phyloP scores from a whole-genome alignment of 2,797 vertebrate genomes.

The Glossophaga mutica region DNA sequence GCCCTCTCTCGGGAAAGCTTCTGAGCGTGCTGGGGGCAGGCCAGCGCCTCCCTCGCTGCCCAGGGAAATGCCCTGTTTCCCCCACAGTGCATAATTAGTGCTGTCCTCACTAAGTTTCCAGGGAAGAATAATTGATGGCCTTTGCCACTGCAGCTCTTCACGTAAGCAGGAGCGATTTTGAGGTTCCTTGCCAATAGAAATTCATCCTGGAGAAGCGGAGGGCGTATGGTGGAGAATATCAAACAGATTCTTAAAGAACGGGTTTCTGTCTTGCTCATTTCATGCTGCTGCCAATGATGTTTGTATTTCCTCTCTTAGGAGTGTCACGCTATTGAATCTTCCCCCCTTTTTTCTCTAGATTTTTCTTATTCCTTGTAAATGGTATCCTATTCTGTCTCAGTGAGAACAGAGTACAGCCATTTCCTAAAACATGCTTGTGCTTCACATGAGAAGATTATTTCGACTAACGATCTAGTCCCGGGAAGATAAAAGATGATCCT shows the following conservation, averaged over 20 bases:
- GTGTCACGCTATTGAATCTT: not conserved
- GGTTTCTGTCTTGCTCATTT: not conserved
- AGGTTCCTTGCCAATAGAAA: slow-evolving; percentile 35
- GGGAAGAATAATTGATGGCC: not conserved
- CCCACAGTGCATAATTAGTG: not conserved
- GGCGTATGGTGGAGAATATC: not conserved
- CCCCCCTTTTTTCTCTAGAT: not conserved
- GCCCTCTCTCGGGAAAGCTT: not conserved
- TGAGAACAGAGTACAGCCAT: not conserved
- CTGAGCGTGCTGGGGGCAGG: not conserved
- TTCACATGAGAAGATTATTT: slow-evolving; percentile 45
- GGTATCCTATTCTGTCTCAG: not conserved
- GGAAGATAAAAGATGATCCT: not conserved
- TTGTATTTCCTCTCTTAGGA: not conserved
- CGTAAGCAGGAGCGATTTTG: not conserved
- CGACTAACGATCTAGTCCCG: slow-evolving; percentile 17
- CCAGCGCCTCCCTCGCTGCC: not conserved
- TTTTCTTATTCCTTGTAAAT: not conserved
- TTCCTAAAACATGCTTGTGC: not conserved
- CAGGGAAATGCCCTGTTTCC: not conserved
- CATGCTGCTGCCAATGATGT: not conserved
- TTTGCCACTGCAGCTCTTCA: not conserved
- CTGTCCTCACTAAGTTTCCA: not conserved
- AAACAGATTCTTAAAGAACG: not conserved
- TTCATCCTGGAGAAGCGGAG: not conserved